Percentiles rank a stretch among this genome's conserved stretches.
Evolutionary conservation across 2,113 vertebrate genomes (phyloP).

Genomic region (Chloropsis cyanopogon): DNA sequence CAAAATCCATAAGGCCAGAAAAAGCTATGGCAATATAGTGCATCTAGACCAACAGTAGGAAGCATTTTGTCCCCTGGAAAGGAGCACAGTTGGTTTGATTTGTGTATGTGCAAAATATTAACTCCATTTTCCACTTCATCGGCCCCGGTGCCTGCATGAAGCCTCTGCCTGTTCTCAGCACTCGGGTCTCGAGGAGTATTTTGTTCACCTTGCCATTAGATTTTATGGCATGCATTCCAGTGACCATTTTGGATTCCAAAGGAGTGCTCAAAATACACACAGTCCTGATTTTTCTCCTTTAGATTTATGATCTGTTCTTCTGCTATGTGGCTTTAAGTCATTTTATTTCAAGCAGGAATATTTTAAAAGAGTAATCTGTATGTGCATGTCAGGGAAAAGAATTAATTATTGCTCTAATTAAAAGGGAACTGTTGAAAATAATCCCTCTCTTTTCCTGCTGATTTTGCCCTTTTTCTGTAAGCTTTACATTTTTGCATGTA

Average conservation of each 20-base stretch:
- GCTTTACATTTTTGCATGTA: constrained; percentile 24
- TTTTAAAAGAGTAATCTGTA: constrained; percentile 31
- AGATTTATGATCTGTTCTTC: constrained; percentile 33
- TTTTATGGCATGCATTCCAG: neutral
- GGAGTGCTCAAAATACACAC: neutral
- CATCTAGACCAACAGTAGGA: neutral
- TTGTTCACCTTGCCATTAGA: neutral
- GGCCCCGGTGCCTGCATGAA: neutral
- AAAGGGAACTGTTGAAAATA: constrained; percentile 46
- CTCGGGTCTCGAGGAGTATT: neutral
- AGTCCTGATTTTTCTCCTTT: neutral
- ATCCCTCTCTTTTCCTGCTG: constrained; percentile 8
- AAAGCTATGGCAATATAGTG: neutral
- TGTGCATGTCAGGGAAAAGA: constrained; percentile 22
- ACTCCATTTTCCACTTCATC: constrained; percentile 22
- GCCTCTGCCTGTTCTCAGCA: neutral
- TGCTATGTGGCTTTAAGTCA: constrained; percentile 35
- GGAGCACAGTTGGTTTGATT: neutral
- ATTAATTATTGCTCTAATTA: constrained; percentile 61
- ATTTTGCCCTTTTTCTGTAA: constrained; percentile 31
- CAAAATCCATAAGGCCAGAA: neutral
- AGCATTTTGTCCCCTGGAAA: neutral
- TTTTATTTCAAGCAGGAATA: constrained; percentile 48
- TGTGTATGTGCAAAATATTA: neutral
- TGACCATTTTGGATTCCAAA: constrained; percentile 31